Conservation (phyloP, 2,888 invertebrate genomes). For the Drosophila vallismaia region DNA sequence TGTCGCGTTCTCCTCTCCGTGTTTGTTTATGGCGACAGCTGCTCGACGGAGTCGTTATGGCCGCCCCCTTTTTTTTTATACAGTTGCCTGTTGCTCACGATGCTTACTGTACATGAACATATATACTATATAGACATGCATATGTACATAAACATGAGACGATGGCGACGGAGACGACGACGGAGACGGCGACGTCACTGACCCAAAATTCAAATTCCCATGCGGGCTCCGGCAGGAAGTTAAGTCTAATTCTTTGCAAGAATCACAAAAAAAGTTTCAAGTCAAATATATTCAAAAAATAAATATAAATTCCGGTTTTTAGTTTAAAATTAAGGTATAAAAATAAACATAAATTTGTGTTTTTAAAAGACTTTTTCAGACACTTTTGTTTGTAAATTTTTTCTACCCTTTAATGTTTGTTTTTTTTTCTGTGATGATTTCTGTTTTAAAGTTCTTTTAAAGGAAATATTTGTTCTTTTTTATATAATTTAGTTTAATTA, state of each 20-base stretch:
- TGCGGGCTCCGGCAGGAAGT: slow-evolving; percentile 60
- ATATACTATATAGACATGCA: slow-evolving; percentile 27
- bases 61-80: slow-evolving; percentile 46
- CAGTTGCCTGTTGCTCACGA: slow-evolving; percentile 6
- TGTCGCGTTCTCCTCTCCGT: slow-evolving; percentile 15
- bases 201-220: slow-evolving; percentile 75
- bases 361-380: too few species aligned
- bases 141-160: slow-evolving; percentile 70
- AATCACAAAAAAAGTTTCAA: background rate
- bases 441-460: too few species aligned
- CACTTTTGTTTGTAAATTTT: too few species aligned
- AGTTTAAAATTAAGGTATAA: too few species aligned
- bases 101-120: slow-evolving; percentile 29
- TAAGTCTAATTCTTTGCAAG: background rate
- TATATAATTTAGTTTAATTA: too few species aligned
- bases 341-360: too few species aligned
- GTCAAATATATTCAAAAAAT: background rate
- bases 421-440: too few species aligned
- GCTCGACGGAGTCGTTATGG: slow-evolving; percentile 46
- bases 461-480: too few species aligned
- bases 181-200: slow-evolving; percentile 58
- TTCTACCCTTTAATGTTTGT: too few species aligned
- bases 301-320: too few species aligned
- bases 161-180: slow-evolving; percentile 7
- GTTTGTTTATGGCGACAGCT: slow-evolving; percentile 59